phyloP scores from a whole-genome alignment of 2,113 vertebrate genomes.

The Mola mola region DNA sequence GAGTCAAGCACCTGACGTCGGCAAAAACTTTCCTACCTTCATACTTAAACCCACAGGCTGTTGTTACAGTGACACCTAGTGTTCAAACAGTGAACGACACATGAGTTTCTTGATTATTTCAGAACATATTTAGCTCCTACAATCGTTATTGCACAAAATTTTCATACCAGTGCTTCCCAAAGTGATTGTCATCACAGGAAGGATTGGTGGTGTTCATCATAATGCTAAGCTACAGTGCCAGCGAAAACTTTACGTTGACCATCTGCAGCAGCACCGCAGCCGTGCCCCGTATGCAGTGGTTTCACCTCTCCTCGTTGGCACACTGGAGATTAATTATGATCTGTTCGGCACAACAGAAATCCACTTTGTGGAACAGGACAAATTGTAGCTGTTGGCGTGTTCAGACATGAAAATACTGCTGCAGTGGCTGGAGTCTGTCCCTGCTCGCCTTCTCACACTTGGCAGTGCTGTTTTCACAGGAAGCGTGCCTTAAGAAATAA shows the following conservation, averaged over 20 bases:
- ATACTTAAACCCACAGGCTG: too few relatives aligned
- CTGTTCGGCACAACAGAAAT: slow-evolving; percentile 65
- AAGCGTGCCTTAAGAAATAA: slow-evolving; percentile 36
- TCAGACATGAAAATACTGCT: slow-evolving; percentile 49
- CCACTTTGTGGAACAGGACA: slow-evolving; percentile 60
- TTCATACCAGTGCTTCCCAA: too few relatives aligned
- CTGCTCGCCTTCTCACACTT: slow-evolving; percentile 45
- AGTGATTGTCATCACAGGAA: too few relatives aligned
- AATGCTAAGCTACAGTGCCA: too few relatives aligned
- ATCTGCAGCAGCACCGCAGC: slow-evolving; percentile 21
- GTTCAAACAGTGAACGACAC: too few relatives aligned
- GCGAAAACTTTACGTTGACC: slow-evolving; percentile 21
- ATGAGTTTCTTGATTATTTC: too few relatives aligned
- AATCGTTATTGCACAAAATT: too few relatives aligned
- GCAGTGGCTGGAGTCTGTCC: slow-evolving; percentile 43
- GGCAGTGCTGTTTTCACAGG: slow-evolving; percentile 38
- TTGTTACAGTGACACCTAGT: too few relatives aligned
- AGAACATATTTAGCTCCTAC: too few relatives aligned
- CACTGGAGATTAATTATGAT: slow-evolving; percentile 75
- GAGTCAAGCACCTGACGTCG: too few relatives aligned
- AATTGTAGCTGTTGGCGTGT: slow-evolving; percentile 70
- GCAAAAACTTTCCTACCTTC: too few relatives aligned
- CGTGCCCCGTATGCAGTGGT: slow-evolving; percentile 27
- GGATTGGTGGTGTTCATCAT: too few relatives aligned
- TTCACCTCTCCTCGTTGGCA: slow-evolving; percentile 61